Base-by-base conservation (phyloP, 2,888 invertebrate genomes). In the Archips xylosteana region DNA sequence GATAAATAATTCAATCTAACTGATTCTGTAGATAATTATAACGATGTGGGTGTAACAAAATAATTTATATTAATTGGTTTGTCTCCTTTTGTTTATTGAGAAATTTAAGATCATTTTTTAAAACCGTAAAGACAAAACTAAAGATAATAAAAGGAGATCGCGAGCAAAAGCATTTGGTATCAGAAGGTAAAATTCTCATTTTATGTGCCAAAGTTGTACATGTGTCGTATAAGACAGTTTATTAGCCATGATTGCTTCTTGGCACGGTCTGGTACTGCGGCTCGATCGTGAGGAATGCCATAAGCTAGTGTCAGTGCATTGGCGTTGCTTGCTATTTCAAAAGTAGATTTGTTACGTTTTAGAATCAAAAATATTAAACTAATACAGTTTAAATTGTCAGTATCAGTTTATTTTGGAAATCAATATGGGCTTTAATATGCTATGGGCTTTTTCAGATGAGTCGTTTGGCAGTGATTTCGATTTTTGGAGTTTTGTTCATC, bases 231-330 rank as follows among this genome's bases (percentile, higher is more conserved):
- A 65, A 65, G 71, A 72, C 72, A 34, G 69, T 74, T 74, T 74
- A 70, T 74, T 70, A 49, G 74, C 70, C 61, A 74, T 65, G 69
- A 70, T 74, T 60, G 60, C 70, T 65, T 70, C 65, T 74, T 74
- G 74, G 74, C 74, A 70, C 65, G 59, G 69, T 69, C 51, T 74
- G 69, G 74, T 65, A 74, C 74, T 59, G 39, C 42, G 49, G 8
- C 64, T 49, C 64, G 32, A 47, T 32, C 62, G 68, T 49, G 59
- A 69, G 49, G 42, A 73, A 73, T 73, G 51, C 65, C 65, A 36
- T 32, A 57, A 57, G 32, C 23, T 32, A 57, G 23, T 32, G 32
- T 5, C 9, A 47, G 6, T 32, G 23, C 0, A 49, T 47, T n/a
- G 34, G 23, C n/a, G 49, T 64, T 64, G 49, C 23, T n/a, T 49